Evolutionary conservation across 2,113 vertebrate genomes (phyloP).

Genomic region (Tichodroma muraria): DNA sequence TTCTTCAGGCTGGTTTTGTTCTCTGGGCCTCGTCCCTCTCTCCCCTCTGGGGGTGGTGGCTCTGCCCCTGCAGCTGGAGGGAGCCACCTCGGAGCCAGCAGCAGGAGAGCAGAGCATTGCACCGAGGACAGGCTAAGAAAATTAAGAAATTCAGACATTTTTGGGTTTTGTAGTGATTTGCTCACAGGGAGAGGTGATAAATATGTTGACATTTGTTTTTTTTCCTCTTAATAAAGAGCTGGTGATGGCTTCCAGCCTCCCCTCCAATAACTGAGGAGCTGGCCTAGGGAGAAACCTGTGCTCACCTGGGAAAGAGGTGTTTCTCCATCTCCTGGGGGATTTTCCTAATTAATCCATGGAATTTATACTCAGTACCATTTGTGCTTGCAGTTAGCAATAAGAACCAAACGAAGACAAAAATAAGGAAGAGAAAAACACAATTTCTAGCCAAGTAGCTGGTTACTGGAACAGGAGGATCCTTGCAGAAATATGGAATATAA

Average conservation of each 20-base stretch:
- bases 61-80: fast-evolving
- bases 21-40: not conserved
- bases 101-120: not conserved
- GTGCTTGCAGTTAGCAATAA: not conserved
- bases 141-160: not conserved
- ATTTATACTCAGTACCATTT: not conserved
- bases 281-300: not conserved
- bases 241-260: not conserved
- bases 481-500: not conserved
- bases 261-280: not conserved
- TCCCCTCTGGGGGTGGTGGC: not conserved
- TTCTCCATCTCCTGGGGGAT: not conserved
- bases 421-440: not conserved
- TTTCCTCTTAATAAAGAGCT: too few relatives aligned
- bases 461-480: not conserved
- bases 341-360: not conserved
- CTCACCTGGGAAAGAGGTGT: not conserved
- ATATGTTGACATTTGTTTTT: not conserved
- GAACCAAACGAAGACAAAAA: not conserved
- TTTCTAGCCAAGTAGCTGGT: not conserved
- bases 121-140: not conserved
- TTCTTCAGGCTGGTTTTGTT: fast-evolving
- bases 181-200: not conserved
- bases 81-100: not conserved
- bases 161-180: not conserved